Base-by-base conservation (phyloP, 2,888 invertebrate genomes). In the Eupithecia exiguata region DNA sequence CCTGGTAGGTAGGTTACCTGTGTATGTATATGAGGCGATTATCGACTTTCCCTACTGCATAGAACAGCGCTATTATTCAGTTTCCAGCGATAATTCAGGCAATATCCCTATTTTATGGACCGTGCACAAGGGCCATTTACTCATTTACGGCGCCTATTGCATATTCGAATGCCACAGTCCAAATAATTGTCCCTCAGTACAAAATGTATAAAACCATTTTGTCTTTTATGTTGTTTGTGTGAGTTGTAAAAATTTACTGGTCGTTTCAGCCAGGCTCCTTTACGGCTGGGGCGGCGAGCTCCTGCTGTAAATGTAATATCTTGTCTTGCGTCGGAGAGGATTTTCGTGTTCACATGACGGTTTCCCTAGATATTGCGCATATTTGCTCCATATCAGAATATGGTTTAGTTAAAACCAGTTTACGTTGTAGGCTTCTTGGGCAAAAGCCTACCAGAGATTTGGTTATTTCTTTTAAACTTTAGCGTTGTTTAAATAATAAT, bases 221-320 rank as follows among this genome's bases (percentile, higher is more conserved):
- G 85, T 82, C 81, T 65, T 86, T 86, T 86, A 86, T 84, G 84
- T 77, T 82, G 84, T 84, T 84, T 86, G 83, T 84, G 86, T 85
- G 80, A 81, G 87, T 80, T 81, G 86, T 90, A 89, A 89, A 89
- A 86, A 83, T 86, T 85, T 88, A 88, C 81, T 87, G 82, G 80
- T 84, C 81, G 82, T 89, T 86, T 84, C 86, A 76, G 78, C 70
- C 80, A 77, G 84, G 80, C 78, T 83, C 78, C 83, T 88, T 89
- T 89, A 89, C 87, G 88, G 88, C 78, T 38, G 63, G 79, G 77
- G 74, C 75, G 75, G 79, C 80, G 82, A 82, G 85, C 83, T 80
- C 81, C 84, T 82, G 86, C 76, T 82, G 84, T 84, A 83, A 84
- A 84, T 78, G 78, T 77, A 79, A 80, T 79, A 81, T 78, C 82